Conservation (phyloP, 1,140 invertebrate species). For the Cydia splendana region DNA sequence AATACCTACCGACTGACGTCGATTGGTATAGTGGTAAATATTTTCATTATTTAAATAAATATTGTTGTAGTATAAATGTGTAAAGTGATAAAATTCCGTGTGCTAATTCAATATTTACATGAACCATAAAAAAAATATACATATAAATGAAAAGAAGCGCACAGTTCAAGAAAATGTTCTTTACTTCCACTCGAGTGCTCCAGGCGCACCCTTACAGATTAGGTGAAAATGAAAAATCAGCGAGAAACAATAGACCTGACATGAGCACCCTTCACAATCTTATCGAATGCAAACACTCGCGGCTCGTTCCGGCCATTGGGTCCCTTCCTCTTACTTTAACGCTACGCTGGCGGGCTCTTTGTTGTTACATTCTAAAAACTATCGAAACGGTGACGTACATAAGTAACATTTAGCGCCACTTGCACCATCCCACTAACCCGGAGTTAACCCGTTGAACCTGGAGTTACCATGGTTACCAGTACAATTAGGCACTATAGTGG, state of each 20-base stretch:
- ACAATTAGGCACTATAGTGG: too few relatives aligned
- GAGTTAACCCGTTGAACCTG: too few relatives aligned
- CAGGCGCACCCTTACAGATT: slow-evolving; percentile 25
- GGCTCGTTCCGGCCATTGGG: slow-evolving; percentile 68
- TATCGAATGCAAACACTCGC: slow-evolving; percentile 75
- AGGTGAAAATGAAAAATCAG: slow-evolving; percentile 31
- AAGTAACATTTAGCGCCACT: neutral
- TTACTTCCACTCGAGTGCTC: slow-evolving; percentile 18
- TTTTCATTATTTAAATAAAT: too few relatives aligned
- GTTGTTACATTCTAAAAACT: slow-evolving; percentile 4
- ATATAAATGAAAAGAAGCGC: neutral
- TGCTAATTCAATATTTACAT: too few relatives aligned
- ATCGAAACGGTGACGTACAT: neutral
- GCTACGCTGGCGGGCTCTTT: neutral
- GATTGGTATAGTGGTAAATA: too few relatives aligned
- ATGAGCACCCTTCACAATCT: slow-evolving; percentile 43
- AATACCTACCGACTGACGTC: too few relatives aligned
- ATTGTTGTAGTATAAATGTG: too few relatives aligned
- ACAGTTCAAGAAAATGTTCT: slow-evolving; percentile 9
- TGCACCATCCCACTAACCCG: too few relatives aligned
- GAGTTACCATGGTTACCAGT: too few relatives aligned
- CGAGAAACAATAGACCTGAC: slow-evolving; percentile 30
- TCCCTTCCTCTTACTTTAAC: slow-evolving; percentile 70
- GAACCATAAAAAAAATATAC: too few relatives aligned
- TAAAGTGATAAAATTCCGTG: too few relatives aligned